These are phyloP conservation scores for Araneus ventricosus DNA, from an alignment of 1,140 invertebrate genomes.

Conservation along the genomic window DNA sequence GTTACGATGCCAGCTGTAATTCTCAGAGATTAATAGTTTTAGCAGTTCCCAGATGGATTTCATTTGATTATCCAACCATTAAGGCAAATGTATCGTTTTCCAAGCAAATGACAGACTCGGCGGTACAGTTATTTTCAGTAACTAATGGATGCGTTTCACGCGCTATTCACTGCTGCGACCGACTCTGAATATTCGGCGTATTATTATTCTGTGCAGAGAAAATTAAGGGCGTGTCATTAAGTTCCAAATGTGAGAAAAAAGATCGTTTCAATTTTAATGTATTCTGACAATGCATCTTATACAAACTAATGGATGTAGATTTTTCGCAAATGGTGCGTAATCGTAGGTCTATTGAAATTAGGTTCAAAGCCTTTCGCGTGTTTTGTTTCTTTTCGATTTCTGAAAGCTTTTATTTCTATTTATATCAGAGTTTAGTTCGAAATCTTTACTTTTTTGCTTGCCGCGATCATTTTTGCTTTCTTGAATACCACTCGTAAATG, in stretches of 20 bases:
- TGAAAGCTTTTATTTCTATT: too few species aligned
- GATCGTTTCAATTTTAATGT: not conserved
- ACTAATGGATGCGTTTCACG: slow-evolving; percentile 36
- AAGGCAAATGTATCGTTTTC: slow-evolving; percentile 56
- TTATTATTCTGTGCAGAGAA: slow-evolving; percentile 5
- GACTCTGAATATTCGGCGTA: not conserved
- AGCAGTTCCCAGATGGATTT: slow-evolving; percentile 59
- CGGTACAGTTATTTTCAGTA: slow-evolving; percentile 52
- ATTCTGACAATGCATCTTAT: not conserved
- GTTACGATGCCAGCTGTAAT: slow-evolving; percentile 55
- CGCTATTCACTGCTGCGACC: not conserved
- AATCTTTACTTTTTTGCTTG: too few species aligned
- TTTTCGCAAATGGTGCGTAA: not conserved
- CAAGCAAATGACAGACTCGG: slow-evolving; percentile 44
- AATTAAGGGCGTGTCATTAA: slow-evolving; percentile 32
- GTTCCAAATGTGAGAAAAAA: slow-evolving; percentile 7
- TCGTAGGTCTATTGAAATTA: not conserved
- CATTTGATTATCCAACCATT: slow-evolving; percentile 68
- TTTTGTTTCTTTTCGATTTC: too few species aligned
- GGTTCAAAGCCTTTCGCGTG: not conserved
- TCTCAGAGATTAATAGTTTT: slow-evolving; percentile 64
- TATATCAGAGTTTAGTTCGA: too few species aligned
- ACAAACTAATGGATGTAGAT: not conserved
- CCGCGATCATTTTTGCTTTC: too few species aligned
- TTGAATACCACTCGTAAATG: too few species aligned